Base-by-base conservation (phyloP, 2,113 vertebrate genomes). In the Cepphus grylle region DNA sequence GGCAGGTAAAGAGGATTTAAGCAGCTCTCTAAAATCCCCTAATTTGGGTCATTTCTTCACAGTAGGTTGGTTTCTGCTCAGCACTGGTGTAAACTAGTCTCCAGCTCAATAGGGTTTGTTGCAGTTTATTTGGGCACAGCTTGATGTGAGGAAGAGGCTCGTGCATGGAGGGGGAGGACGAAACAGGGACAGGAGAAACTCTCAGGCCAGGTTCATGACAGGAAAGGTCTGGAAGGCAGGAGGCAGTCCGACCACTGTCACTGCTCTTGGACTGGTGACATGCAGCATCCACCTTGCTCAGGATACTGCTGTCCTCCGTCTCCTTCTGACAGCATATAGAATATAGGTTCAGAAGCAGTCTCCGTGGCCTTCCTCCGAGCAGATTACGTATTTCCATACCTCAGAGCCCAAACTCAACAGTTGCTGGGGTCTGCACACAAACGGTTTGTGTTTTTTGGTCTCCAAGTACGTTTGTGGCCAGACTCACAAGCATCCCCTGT, bases 31-130 rank as follows among this genome's bases (percentile, higher is more conserved):
- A 38, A 93, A 95, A 81, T 94, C 90, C 87, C 25, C 49, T 4
- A 19, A 94, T 92, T 70, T 83, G 90, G 92, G 92, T 97, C 71
- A 94, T 72, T 90, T 80, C 88, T 72, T 69, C 45, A 30, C 21
- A 62, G 89, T 17, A 78, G 38, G 18, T 32, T 71, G 65, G 36
- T 40, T 86, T 86, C 76, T 55, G 34, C 67, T 65, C 63, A 9
- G 47, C 2, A 6, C 78, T 50, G 66, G 20, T 59, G 27, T 67
- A 55, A 77, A 27, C 34, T 30, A 21, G 65, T 22, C 63, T 83
- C 22, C 42, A 45, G 32, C 55, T 55, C 12, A 4, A 15, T 1
- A 45, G 42, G 42, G 43, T 50, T 90, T 63, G 30, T 63, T 45
- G 76, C 8, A 1, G 53, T 67, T 80, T 40, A 34, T 62, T 23